A percentile compares a stretch with the other conserved stretches of the same genome.
Conservation (phyloP, 2,797 vertebrate species). For the Hemitrygon akajei region DNA sequence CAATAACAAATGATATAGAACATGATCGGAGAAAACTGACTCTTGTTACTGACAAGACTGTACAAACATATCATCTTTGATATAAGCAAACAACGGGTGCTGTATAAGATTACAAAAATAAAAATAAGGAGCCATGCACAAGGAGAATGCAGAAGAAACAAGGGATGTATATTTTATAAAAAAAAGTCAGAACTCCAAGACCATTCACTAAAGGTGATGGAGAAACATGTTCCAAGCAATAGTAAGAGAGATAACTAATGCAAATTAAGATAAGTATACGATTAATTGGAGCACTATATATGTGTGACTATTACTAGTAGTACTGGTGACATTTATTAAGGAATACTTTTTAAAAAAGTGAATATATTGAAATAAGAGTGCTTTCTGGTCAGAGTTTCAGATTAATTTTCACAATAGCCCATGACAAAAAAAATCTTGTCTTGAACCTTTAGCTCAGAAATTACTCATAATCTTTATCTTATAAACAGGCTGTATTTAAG, state of each 20-base stretch:
- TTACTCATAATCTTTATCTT: too few species aligned
- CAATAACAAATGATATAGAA: not conserved
- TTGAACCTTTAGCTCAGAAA: too few species aligned
- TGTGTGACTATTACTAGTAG: not conserved
- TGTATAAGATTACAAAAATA: not conserved
- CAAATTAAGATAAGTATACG: not conserved
- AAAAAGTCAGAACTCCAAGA: not conserved
- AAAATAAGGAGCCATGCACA: not conserved
- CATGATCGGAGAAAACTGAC: not conserved
- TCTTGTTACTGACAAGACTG: not conserved
- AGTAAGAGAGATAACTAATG: not conserved
- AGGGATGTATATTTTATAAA: not conserved
- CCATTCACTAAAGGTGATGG: not conserved
- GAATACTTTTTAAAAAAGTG: not conserved
- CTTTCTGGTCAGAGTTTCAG: not conserved
- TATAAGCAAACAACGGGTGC: not conserved
- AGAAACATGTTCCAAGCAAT: not conserved
- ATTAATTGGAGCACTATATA: not conserved
- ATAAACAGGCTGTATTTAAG: too few species aligned
- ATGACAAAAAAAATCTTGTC: too few species aligned
- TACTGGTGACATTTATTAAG: not conserved
- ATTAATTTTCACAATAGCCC: not conserved
- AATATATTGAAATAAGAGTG: not conserved
- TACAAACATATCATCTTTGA: not conserved
- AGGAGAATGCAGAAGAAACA: not conserved